phyloP scores from a whole-genome alignment of 2,797 vertebrate genomes.

The Allobates femoralis region DNA sequence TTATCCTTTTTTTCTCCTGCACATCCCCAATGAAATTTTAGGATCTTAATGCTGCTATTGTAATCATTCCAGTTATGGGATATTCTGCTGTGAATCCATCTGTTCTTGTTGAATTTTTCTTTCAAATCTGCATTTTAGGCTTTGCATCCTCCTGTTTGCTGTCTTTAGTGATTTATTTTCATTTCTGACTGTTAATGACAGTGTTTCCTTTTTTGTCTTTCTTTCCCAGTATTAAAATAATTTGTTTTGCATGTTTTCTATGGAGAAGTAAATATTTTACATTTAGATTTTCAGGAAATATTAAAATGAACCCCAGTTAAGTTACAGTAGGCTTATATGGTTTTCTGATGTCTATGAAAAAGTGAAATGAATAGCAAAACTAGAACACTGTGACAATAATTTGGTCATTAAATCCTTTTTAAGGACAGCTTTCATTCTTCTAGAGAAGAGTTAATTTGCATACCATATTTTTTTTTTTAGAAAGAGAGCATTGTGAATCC shows the following conservation, averaged over 20 bases:
- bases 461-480: too few species aligned
- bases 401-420: neutral
- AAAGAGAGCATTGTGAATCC: too few species aligned
- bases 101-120: constrained; percentile 54
- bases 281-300: neutral
- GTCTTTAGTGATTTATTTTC: constrained; percentile 55
- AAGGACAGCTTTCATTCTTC: too few species aligned
- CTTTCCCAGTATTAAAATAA: neutral
- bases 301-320: neutral
- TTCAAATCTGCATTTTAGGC: constrained; percentile 50
- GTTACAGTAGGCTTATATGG: neutral
- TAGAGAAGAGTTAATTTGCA: too few species aligned
- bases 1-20: neutral
- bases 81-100: constrained; percentile 63
- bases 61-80: constrained; percentile 57
- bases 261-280: neutral
- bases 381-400: neutral
- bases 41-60: constrained; percentile 50
- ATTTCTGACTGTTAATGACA: constrained; percentile 44
- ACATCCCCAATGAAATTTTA: constrained; percentile 53
- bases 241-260: neutral
- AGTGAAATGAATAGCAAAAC: neutral
- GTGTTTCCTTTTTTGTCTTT: constrained; percentile 28
- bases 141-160: constrained; percentile 62
- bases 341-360: neutral